Evolutionary conservation across 2,113 vertebrate species (phyloP), one percentile per base, ranked within the genome.

Genomic region (Clupea harengus): DNA sequence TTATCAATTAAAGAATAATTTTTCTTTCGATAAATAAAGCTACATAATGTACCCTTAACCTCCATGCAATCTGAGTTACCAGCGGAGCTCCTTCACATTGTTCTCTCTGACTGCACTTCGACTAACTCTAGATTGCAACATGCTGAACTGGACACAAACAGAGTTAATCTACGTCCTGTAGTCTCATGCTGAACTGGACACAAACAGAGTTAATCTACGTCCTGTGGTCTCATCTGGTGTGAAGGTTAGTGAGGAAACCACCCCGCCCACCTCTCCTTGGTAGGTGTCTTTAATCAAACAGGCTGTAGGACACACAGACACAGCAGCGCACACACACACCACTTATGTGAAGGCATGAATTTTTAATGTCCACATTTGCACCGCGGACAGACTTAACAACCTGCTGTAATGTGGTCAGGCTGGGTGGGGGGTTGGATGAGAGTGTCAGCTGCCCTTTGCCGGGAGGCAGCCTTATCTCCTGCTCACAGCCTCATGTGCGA

Each of bases 331-430:
- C 25, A 32, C 32, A 32, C 28, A 78, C 10, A 32, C 13, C 72
- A 39, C 72, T 39, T 9, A 2, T 39, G 28, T 44, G 10, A 78
- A 39, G 13, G 32, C 72, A 78, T 78, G 28, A 39, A 78, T 78
- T 78, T 78, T 44, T 78, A 32, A 32, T 39, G 25, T 78, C 28
- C 72, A 78, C 28, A 18, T 44, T 17, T 78, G 72, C 72, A 78
- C 72, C 10, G 15, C 28, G 15, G 72, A 44, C 72, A 78, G 72
- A 32, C 72, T 78, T 75, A 75, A 75, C 67, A 75, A 39, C 28
- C 67, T 78, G 72, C 72, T 78, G 9, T 32, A 78, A 32, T 78
- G 72, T 39, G 72, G 72, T 78, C 72, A 78, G 72, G 72, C 18
- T 20, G 28, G 9, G 25, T 10, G 28, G 28, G 13, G 28, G 11